Conservation (phyloP, 2,113 vertebrate species). For the Gallinago jamesoni region DNA sequence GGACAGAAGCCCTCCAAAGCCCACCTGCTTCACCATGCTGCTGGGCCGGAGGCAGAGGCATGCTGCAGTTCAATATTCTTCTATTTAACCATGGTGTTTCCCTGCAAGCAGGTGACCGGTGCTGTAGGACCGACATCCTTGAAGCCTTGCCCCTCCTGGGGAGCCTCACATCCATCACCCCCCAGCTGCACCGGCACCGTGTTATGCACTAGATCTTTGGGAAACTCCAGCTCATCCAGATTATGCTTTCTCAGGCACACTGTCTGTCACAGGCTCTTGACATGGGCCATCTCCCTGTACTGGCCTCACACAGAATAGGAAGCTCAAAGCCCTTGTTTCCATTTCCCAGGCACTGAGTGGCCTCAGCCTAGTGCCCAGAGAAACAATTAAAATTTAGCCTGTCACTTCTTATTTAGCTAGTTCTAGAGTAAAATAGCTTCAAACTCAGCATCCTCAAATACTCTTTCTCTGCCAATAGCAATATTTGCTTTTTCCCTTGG, state of each 20-base stretch:
- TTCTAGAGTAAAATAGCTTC: not conserved
- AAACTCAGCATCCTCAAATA: not conserved
- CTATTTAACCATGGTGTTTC: not conserved
- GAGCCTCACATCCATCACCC: not conserved
- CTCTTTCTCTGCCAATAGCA: not conserved
- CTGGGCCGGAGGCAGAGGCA: not conserved
- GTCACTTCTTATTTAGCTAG: constrained; percentile 5
- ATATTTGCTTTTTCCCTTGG: not conserved
- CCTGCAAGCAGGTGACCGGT: not conserved
- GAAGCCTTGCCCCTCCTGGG: not conserved
- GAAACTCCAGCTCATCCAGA: not conserved
- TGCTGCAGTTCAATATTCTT: not conserved
- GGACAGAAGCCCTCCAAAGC: not conserved
- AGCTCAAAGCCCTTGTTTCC: not conserved
- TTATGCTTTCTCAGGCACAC: not conserved
- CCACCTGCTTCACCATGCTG: not conserved
- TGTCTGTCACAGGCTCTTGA: accelerated
- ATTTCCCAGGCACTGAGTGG: not conserved
- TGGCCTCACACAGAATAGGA: not conserved
- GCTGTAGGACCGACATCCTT: not conserved
- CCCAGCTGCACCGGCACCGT: accelerated
- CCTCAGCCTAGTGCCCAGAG: not conserved
- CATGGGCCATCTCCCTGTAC: accelerated
- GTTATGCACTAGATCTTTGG: not conserved
- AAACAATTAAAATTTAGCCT: constrained; percentile 9